Evolutionary conservation across 2,797 vertebrate species (phyloP), one percentile per base, ranked within the genome.

Genomic region (Pseudocheirus occidentalis): DNA sequence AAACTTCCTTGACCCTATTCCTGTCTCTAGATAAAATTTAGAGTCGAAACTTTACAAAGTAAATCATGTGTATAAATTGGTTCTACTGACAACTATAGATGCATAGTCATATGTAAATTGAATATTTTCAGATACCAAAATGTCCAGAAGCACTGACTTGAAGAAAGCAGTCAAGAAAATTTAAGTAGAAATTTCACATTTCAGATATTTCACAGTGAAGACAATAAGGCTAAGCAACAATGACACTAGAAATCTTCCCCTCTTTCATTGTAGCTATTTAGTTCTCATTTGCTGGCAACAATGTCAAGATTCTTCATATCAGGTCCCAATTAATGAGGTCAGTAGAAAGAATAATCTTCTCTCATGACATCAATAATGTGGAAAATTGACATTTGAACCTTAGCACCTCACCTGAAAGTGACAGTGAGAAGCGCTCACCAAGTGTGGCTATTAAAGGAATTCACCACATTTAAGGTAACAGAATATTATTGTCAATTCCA

Each of bases 21-120:
- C 97, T 56, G 55, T 98, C 97, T 81, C 97, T 62, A 92, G 93
- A 97, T 95, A 92, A 97, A 97, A 98, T 95, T 98, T 97, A 97
- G 98, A 94, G 1, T 59, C 94, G 96, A 97, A 95, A 94, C 97
- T 98, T 96, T 95, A 95, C 97, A 97, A 93, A 97, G 96, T 95
- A 97, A 98, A 98, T 98, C 96, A 96, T 81, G 96, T 97, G 97
- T 97, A 98, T 93, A 98, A 98, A 97, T 97, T 97, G 96, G 97
- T 97, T 96, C 98, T 98, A 97, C 95, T 92, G 95, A 96, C 90
- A 98, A 96, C 93, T 98, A 97, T 97, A 95, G 97, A 96, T 97
- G 92, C 91, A 93, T n/a, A 90, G 93, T 97, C 97, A 90, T 91
- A 98, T 95, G 97, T 96, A 98, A 98, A 98, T 96, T 57, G 93